Base-by-base conservation (phyloP, 2,797 vertebrate genomes). In the Setipinna tenuifilis region DNA sequence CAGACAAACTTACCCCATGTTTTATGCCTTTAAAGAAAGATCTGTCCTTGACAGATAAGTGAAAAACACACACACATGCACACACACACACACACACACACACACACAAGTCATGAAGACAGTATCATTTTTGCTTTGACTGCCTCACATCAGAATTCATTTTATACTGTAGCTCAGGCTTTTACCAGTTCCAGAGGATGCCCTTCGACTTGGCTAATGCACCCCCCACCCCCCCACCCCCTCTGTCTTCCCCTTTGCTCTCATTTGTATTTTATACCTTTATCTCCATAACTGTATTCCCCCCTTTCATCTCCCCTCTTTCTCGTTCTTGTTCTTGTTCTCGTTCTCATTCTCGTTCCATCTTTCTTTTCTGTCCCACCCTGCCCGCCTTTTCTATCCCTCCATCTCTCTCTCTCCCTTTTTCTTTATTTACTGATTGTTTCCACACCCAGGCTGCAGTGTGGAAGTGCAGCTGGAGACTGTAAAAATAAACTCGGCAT, bases 401-500 rank as follows among this genome's bases (percentile, higher is more conserved):
- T 65, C 86, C 35, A 48, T 61, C 57, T 35, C 59, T 59, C 75
- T 41, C 25, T 50, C 82, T 82, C 59, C 31, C 21, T n/a, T 61
- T 62, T 86, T 84, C 31, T 81, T 44, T 78, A 78, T 91, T 88
- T 89, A 88, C 87, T 94, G 93, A 94, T 94, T 94, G 92, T 92
- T 94, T 94, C 92, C 93, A 93, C 90, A 93, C 90, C 91, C 90
- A 90, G 83, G 71, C 57, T 17, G 14, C 46, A 48, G 46, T 48
- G 48, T 85, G 81, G 80, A 88, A 82, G 75, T 90, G 91, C 95
- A 96, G 93, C 94, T 96, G 95, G 90, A 93, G 94, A 94, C 92
- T 93, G 93, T 95, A 95, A 95, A 94, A 95, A 95, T 94, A 95
- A 95, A 94, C 93, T 89, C 84, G 83, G 84, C 89, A 88, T 92